These are phyloP conservation scores for Anadara kagoshimensis DNA, from an alignment of 1,140 invertebrate genomes.

Conservation along the genomic window DNA sequence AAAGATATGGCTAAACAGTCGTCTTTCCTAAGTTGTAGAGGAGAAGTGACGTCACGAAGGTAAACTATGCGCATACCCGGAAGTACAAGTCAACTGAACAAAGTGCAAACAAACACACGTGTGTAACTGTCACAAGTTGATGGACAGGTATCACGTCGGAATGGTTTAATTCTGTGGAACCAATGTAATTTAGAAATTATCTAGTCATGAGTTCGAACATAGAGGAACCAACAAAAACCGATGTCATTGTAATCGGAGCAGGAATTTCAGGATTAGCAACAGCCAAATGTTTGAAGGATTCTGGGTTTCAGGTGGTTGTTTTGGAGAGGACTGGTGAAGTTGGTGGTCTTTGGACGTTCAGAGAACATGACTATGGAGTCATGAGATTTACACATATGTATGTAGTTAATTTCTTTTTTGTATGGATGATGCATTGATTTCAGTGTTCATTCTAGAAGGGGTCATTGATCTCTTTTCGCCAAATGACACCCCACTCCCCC, in stretches of 20 bases:
- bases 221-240: slow-evolving; percentile 17
- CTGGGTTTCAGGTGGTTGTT: slow-evolving; percentile 61
- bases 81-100: slow-evolving; percentile 37
- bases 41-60: slow-evolving; percentile 53
- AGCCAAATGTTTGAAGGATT: slow-evolving; percentile 66
- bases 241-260: slow-evolving; percentile 68
- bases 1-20: too few species aligned
- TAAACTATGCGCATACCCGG: slow-evolving; percentile 50
- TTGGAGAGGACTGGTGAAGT: slow-evolving; percentile 66
- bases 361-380: slow-evolving; percentile 70
- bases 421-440: too few species aligned
- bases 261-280: slow-evolving; percentile 70
- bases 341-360: slow-evolving; percentile 69
- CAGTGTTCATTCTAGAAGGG: too few species aligned
- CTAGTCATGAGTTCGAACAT: background rate
- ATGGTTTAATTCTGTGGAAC: background rate
- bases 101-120: slow-evolving; percentile 35
- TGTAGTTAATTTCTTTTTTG: slow-evolving; percentile 23
- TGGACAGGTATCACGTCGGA: background rate
- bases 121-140: background rate
- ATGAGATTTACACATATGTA: slow-evolving; percentile 73
- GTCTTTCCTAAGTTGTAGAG: slow-evolving; percentile 6
- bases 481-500: too few species aligned
- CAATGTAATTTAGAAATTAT: background rate
- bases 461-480: too few species aligned